Evolutionary conservation across 2,888 invertebrate genomes (phyloP), one percentile per base, ranked within the genome.

Genomic region (Dasypogon diadema): DNA sequence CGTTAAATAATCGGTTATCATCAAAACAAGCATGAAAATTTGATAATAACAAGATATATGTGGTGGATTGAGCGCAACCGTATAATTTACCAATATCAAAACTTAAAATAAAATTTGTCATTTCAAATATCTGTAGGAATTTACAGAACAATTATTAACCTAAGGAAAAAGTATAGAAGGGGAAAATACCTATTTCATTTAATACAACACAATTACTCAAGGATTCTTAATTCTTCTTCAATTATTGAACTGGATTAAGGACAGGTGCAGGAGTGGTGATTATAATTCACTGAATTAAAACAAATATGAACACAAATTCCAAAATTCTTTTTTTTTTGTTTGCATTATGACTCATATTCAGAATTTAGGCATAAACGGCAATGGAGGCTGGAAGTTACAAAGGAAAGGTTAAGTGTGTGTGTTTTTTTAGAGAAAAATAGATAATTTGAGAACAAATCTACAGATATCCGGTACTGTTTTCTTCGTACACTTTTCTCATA

Each of bases 341-440:
- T 51, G 26, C 63, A 18, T 37, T 73, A 65, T 48, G 30, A 74
- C 68, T 51, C 75, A 26, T 63, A 18, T 77, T 78, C 75, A 78
- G 75, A 77, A 77, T 76, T 80, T 82, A 81, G 76, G 81, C 80
- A 76, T 79, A 80, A 77, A 80, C 79, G 81, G 80, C 80, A 79
- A 82, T 80, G 54, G 81, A 81, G 77, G 81, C 81, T 81, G 79
- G 54, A 80, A 81, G 77, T 78, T 75, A 58, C 51, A 74, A 63
- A 63, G 65, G 65, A 46, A 46, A 46, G 10, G 12, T 12, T 65
- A 46, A 46, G 22, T 46, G 6, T 16, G 24, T n/a, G 21, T 34
- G 14, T 26, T 51, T 75, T 56, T 63, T 65, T 74, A 77, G 74
- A 79, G 34, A 72, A 73, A 54, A 76, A 60, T 34, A 70, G 54